Base-by-base conservation (phyloP, 2,888 invertebrate species). In the Noctua pronuba region DNA sequence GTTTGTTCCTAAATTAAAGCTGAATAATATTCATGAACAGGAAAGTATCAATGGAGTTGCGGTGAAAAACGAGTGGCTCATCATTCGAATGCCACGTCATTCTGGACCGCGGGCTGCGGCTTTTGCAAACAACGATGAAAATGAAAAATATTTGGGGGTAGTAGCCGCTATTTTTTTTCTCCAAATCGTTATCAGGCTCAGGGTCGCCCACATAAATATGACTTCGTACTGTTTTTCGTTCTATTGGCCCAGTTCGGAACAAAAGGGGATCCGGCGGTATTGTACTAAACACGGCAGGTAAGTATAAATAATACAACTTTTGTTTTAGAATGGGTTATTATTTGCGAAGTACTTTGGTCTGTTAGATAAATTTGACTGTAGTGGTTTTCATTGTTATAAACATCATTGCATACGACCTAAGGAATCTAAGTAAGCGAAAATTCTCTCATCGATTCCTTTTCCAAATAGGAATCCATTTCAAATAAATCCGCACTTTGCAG, bases 51-150 rank as follows among this genome's bases (percentile, higher is more conserved):
- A 83, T 83, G 77, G 71, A 64, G 64, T 38, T 83, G 84, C 79
- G 84, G 87, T 88, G 90, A 90, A 90, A 90, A 90, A 91, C 83
- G 88, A 88, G 85, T 84, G 82, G 84, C 79, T 82, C 89, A 85
- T 86, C 86, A 83, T 84, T 82, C 58, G 72, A 83, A 85, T 88
- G 89, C 85, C 79, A 72, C 86, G 90, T 92, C 91, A 91, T 88
- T 79, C 80, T 71, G 73, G 58, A 80, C 67, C 52, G 62, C 72
- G 69, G 68, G 74, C 78, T 80, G 81, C 73, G 85, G 83, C 77
- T 79, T 91, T 88, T 87, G 85, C 88, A 89, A 89, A 91, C 87
- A 90, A 88, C 83, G 89, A 90, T 88, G 82, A 90, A 89, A 90
- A 90, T 88, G 83, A 91, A 89, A 90, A 90, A 88, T 90, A 87